Evolutionary conservation across 2,888 invertebrate species (phyloP), one percentile per base, ranked within the genome.

Genomic region (Mythimna loreyi): DNA sequence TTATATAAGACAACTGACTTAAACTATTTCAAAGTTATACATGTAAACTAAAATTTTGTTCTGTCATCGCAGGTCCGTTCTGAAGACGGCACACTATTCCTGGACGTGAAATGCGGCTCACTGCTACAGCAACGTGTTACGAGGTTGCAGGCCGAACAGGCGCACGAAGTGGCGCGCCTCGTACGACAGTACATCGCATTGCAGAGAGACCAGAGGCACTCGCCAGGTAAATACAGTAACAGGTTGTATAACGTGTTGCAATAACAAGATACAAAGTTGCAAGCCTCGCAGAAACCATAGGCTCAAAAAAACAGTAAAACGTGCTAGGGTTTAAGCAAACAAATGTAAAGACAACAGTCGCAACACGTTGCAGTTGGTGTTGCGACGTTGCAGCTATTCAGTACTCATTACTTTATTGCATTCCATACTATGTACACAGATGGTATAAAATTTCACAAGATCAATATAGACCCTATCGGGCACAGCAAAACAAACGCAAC

Each of bases 21-120:
- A n/a, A 40, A 19, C 16, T 40, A 5, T 19, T 40, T 40, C 16
- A 33, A 33, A 33, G 2, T 36, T 13, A 36, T 11, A 36, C 36
- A 8, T 33, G 3, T 16, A 40, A 40, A 9, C 9, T 47, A 0
- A 2, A 50, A 7, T 50, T 7, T 50, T 36, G 0, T 4, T 1
- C 30, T 6, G 57, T 16, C 45, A 8, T 47, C 2, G 0, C 89
- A 97, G 97, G 97, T 97, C 40, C 97, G 98, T 76, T 98, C 98
- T 0, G 99, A 99, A 88, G 98, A 99, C 91, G 99, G 99, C 78
- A 98, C 98, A 1, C 96, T 99, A 74, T 99, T 95, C 95, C 96
- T 99, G 92, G 99, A 99, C 95, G 98, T 99, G 97, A 99, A 99
- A 93, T 98, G 99, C 89, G 99, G 99, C 43, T 99, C 99, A 90